Conservation (phyloP, 2,888 invertebrate species). For the Pheosia tremula region DNA sequence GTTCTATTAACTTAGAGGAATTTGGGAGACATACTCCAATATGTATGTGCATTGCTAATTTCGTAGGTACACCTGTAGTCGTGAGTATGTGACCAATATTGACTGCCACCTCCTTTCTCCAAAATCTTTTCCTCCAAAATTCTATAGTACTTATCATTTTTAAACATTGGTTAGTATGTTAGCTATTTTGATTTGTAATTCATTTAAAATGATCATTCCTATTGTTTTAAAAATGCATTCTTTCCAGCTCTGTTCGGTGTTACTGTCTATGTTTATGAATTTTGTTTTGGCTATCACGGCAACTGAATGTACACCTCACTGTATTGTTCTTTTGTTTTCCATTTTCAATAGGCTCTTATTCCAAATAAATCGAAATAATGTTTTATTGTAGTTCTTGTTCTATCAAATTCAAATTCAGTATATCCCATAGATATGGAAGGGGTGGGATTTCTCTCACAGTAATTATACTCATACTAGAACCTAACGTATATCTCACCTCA, state of each 20-base stretch:
- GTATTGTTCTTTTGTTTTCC: slow-evolving; percentile 3
- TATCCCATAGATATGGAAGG: no score
- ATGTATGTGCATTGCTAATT: no score
- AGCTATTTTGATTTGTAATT: not conserved
- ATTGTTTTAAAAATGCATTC: not conserved
- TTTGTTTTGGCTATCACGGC: not conserved
- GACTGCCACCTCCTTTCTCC: no score
- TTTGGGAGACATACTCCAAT: no score
- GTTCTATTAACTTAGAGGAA: no score
- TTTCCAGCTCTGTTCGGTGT: not conserved
- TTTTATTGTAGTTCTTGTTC: not conserved
- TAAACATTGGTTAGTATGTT: not conserved
- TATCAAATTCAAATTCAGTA: no score
- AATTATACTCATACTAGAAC: no score
- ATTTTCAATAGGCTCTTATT: not conserved
- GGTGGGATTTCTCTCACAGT: no score
- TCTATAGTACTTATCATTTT: not conserved
- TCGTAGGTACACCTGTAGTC: no score
- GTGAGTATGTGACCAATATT: no score
- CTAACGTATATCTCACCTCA: no score
- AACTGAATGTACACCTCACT: not conserved
- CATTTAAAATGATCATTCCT: not conserved
- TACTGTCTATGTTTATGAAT: not conserved
- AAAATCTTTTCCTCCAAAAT: no score
- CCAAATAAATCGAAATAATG: not conserved